phyloP scores from a whole-genome alignment of 2,113 vertebrate genomes.

The Pedionomus torquatus region DNA sequence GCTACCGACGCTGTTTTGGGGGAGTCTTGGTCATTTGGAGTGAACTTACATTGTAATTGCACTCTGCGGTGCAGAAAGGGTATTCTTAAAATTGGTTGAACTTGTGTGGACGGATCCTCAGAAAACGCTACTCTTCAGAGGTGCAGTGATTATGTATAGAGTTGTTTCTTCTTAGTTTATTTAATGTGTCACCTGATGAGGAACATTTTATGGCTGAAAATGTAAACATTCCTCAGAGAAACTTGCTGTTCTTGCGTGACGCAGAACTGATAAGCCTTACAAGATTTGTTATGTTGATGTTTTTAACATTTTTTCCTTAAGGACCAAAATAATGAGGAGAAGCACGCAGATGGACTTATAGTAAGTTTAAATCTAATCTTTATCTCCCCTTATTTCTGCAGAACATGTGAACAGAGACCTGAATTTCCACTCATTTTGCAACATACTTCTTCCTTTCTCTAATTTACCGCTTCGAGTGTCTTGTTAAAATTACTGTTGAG shows the following conservation, averaged over 20 bases:
- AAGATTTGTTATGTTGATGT: conserved; percentile 80
- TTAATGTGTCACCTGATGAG: neutral
- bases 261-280: conserved; percentile 40
- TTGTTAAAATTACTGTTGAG: conserved; percentile 58
- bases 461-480: conserved; percentile 62
- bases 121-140: neutral
- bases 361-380: conserved; percentile 91
- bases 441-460: conserved; percentile 61
- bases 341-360: conserved; percentile 99
- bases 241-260: neutral
- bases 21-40: neutral
- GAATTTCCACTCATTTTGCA: conserved; percentile 74
- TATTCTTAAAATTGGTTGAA: neutral
- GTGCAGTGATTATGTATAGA: neutral
- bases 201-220: conserved; percentile 2
- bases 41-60: neutral
- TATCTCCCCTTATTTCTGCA: conserved; percentile 78
- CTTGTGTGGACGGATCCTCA: neutral
- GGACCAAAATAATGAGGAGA: conserved; percentile 99
- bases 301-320: conserved; percentile 92
- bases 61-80: neutral
- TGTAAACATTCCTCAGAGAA: conserved; percentile 25
- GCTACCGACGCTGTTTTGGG: neutral
- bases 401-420: conserved; percentile 78
- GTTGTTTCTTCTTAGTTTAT: neutral